Evolutionary conservation across 2,797 vertebrate genomes (phyloP), one percentile per base, ranked within the genome.

Genomic region (Microctenopoma stevenorrisi): DNA sequence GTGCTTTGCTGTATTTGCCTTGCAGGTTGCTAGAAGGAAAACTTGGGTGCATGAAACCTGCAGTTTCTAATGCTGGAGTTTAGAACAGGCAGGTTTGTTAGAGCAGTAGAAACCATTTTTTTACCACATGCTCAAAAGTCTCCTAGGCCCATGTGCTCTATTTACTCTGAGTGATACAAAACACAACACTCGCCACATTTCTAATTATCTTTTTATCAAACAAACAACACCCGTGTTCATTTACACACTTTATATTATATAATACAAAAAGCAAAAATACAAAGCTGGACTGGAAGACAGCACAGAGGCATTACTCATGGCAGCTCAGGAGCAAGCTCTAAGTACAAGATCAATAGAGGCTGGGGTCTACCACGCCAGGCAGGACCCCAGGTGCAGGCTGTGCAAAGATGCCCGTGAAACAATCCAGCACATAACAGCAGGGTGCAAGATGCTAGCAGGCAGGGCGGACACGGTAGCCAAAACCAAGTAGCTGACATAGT

Each of bases 11-110:
- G 43, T 15, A 38, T 77, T 74, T 63, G 57, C 48, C 60, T 68
- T 16, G 64, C 40, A 63, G 59, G 67, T 55, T 59, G 65, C 66
- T 46, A 30, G 40, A 65, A 43, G 56, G 58, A 11, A 63, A 74
- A 64, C 33, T 28, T 73, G 49, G 49, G 26, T 13, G 56, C 53
- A 47, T 33, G 7, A 64, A 67, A 76, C 47, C 22, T 62, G 33
- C 59, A 26, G 56, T n/a, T 25, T 69, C 22, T 22, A 64, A 14
- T 43, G 38, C 33, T 43, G 28, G 9, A 58, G 48, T 48, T 71
- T 16, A 50, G 18, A 72, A 54, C 12, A 22, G 18, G 10, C 44
- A 48, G 14, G 25, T 25, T 13, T 52, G 51, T n/a, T 44, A 50
- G 42, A 22, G 40, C 55, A 51, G 14, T 42, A 44, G 61, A 64